Evolutionary conservation across 2,797 vertebrate genomes (phyloP).

Genomic region (Poeciliopsis presidionis): DNA sequence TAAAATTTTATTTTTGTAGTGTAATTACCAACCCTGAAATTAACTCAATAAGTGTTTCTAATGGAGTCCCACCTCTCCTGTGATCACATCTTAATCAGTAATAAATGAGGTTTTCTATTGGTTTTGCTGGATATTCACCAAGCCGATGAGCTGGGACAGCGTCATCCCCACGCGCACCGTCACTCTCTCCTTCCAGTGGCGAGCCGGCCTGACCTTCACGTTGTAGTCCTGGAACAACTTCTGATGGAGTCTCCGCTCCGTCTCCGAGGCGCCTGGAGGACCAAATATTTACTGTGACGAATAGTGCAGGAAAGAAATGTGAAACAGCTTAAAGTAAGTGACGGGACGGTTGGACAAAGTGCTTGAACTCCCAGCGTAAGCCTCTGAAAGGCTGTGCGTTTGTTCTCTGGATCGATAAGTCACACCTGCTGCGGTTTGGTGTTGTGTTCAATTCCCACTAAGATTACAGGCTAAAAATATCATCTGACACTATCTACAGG

Average conservation of each 20-base stretch:
- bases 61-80: not conserved
- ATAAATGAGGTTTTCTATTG: not conserved
- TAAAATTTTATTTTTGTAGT: too few relatives aligned
- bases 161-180: constrained; percentile 86
- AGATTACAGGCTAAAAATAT: constrained; percentile 53
- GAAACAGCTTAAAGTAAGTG: not conserved
- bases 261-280: constrained; percentile 75
- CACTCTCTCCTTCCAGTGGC: constrained; percentile 80
- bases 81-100: not conserved
- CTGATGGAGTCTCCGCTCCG: constrained; percentile 69
- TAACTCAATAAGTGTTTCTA: not conserved
- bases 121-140: constrained; percentile 65
- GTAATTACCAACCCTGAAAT: not conserved
- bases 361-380: not conserved
- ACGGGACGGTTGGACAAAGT: not conserved
- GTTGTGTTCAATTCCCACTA: constrained; percentile 42
- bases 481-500: constrained; percentile 1
- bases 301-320: not conserved
- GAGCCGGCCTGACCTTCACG: constrained; percentile 83
- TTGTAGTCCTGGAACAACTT: constrained; percentile 82
- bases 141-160: constrained; percentile 83
- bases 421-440: constrained; percentile 21
- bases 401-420: constrained; percentile 30
- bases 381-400: constrained; percentile 4
- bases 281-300: not conserved